Evolutionary conservation across 1,140 invertebrate genomes (phyloP), one percentile per base, ranked within the genome.

Genomic region (Nasonia giraulti): DNA sequence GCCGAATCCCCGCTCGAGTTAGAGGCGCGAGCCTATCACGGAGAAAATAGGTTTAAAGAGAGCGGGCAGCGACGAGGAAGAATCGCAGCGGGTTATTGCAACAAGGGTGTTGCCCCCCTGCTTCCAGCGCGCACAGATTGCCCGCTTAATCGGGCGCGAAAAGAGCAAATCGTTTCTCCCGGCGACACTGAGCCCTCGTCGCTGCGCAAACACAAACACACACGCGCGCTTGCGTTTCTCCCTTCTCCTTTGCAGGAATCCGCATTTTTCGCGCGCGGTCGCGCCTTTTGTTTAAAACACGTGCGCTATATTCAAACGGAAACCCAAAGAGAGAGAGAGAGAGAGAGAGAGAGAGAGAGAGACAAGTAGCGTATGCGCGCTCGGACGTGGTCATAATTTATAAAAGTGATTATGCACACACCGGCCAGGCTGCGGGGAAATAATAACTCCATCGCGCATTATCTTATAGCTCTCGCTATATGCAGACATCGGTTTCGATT

Each of bases 161-260:
- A 89, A 91, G 89, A 91, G 89, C 90, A 91, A 93, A 93, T 92
- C 92, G 91, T 90, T 91, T 91, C 87, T 81, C 87, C 89, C 91
- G 90, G 91, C 90, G 20, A 62, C 17, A 17, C 89, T 87, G 80
- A 84, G 88, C 86, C 87, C 55, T n/a, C 20, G 12, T 62, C 1
- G 17, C 6, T 6, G 55, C 17, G 17, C 14, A 50, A 3, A 50
- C 14, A 17, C 14, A 50, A 12, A 47, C 10, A 47, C 8, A 12
- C 8, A 27, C 88, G 89, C 88, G 23, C 89, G 89, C 90, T 80
- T 85, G 62, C 12, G 27, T 66, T 86, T 37, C 86, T 79, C 74
- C 79, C 82, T 87, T 87, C 23, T 83, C 74, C 44, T 50, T n/a
- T 37, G 31, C 44, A 44, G n/a, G 23, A 4, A 73, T 55, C 47